phyloP scores from a whole-genome alignment of 2,113 vertebrate genomes.

The Eptesicus fuscus region DNA sequence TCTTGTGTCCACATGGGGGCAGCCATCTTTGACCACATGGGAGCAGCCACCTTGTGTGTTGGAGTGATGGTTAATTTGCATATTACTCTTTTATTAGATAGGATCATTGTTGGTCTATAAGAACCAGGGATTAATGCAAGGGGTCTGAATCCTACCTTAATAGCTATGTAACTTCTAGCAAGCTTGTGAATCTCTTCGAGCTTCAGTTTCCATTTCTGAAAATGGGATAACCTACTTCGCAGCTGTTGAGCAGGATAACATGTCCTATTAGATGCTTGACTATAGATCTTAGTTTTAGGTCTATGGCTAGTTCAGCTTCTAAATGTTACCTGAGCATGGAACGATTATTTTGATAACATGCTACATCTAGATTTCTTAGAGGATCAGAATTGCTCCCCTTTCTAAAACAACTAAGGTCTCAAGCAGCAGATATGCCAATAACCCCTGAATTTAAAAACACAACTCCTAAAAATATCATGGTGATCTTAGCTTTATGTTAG shows the following conservation, averaged over 20 bases:
- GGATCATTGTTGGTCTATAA: constrained; percentile 51
- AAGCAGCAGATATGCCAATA: neutral
- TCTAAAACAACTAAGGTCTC: neutral
- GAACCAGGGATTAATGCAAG: neutral
- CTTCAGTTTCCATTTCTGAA: neutral
- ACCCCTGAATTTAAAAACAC: neutral
- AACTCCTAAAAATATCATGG: neutral
- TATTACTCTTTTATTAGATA: too few species aligned
- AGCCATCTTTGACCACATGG: too few species aligned
- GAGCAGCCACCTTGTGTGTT: too few species aligned
- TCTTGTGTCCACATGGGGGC: too few species aligned
- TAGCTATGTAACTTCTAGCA: neutral
- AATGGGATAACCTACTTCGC: neutral
- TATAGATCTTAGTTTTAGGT: neutral
- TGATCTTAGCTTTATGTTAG: neutral
- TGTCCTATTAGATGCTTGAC: neutral
- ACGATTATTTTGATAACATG: neutral
- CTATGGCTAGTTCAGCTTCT: neutral
- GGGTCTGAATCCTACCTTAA: neutral
- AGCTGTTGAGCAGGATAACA: neutral
- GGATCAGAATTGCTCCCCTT: neutral
- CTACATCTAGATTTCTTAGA: neutral
- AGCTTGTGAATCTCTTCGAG: neutral
- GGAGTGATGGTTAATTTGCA: too few species aligned
- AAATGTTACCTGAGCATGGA: neutral